Evolutionary conservation across 2,888 invertebrate species (phyloP), one percentile per base, ranked within the genome.

Genomic region (Strigamia maritima): DNA sequence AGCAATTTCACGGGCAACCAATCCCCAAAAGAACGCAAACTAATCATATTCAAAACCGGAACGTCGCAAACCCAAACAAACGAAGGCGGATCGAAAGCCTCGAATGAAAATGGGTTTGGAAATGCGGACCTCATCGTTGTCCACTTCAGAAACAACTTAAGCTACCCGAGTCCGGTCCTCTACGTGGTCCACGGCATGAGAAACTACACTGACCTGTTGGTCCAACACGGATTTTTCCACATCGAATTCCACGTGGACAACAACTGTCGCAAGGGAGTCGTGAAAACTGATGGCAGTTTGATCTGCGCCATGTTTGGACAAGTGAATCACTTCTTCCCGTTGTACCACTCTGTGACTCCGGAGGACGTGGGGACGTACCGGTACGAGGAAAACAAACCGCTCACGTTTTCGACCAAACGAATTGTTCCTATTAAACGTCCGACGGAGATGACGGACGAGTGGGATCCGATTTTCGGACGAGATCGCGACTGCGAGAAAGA

Each of bases 291-390:
- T 16, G 70, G 70, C 14, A 70, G 70, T 26, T n/a, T 70, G n/a
- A 70, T 70, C 26, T 70, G 70, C 70, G 70, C 26, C 70, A 70
- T 70, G 70, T 70, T 70, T 16, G 70, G 70, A 70, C 70, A 70
- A 12, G 70, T 70, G 70, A 70, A 70, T 16, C 70, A 70, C 28
- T 70, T 26, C 28, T 70, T 70, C 70, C 26, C 70, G 22, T 2
- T 60, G 14, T 60, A 22, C 1, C 60, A 60, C 24, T 60, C 60
- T 6, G 60, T 60, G 19, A 60, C 60, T 7, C 22, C 60, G 19
- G 60, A 60, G 8, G 60, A 60, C 19, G 24, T 60, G 8, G 60
- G 22, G 19, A 60, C 22, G 60, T 60, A 60, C 60, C 19, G 24
- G 8, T 60, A 70, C 28, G 70, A 26, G 14, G 70, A 26, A 14